A percentile compares a stretch with the other conserved stretches of the same genome.
Evolutionary conservation across 2,797 vertebrate species (phyloP).

Genomic region (Mycteria americana): DNA sequence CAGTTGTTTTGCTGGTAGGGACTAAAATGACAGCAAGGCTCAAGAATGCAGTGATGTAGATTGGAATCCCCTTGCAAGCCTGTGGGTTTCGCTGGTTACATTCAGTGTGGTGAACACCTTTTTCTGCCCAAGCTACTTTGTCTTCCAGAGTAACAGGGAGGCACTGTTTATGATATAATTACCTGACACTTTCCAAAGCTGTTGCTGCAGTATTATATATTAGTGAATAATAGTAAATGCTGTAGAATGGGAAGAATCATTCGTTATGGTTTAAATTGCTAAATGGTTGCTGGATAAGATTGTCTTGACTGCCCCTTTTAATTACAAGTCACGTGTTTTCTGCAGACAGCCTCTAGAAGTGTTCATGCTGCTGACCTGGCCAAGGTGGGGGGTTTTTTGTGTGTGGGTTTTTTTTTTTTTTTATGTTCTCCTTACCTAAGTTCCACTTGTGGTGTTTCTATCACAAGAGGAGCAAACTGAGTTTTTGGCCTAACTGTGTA

Average conservation of each 20-base stretch:
- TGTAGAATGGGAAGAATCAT: background rate
- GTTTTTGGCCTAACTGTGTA: background rate
- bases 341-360: background rate
- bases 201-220: background rate
- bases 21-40: background rate
- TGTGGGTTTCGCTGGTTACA: background rate
- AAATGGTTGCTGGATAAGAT: background rate
- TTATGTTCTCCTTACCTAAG: background rate
- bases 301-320: background rate
- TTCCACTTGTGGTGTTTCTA: background rate
- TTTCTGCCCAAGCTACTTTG: background rate
- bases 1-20: background rate
- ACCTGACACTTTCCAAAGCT: background rate
- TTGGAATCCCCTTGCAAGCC: background rate
- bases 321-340: background rate
- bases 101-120: background rate
- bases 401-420: too few species aligned
- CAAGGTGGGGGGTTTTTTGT: too few species aligned
- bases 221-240: background rate
- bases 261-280: background rate
- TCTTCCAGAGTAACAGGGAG: background rate
- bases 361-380: background rate
- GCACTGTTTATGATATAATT: background rate
- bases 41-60: background rate
- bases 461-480: background rate